Percentiles rank a stretch among this genome's conserved stretches.
These are phyloP conservation scores for Nephrotoma flavescens DNA, from an alignment of 2,888 invertebrate genomes.

Conservation along the genomic window DNA sequence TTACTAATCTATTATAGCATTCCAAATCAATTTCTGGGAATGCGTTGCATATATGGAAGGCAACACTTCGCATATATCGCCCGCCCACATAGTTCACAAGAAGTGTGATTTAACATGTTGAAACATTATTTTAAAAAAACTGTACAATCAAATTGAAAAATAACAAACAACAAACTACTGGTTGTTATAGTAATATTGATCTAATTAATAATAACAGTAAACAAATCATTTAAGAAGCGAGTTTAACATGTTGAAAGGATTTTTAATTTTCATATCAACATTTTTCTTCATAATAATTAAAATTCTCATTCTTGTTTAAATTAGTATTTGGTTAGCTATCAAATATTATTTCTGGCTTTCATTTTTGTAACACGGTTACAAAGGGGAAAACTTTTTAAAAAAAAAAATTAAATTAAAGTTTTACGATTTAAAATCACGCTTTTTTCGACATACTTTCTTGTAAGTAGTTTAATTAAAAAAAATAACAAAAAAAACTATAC, in stretches of 20 bases:
- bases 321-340: neutral
- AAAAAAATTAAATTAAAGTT: neutral
- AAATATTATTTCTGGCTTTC: neutral
- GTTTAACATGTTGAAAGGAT: neutral
- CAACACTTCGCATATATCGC: neutral
- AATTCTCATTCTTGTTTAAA: neutral
- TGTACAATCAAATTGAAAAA: neutral
- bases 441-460: neutral
- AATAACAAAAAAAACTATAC: neutral
- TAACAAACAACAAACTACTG: neutral
- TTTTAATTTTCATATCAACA: neutral
- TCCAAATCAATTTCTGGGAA: neutral
- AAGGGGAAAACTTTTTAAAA: neutral
- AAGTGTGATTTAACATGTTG: neutral
- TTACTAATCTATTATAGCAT: too few relatives aligned
- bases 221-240: neutral
- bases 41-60: neutral
- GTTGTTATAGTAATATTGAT: neutral
- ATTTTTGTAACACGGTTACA: neutral
- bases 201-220: neutral
- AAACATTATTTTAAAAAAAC: neutral
- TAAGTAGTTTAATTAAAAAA: neutral
- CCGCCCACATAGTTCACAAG: neutral
- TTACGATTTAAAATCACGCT: neutral
- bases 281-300: neutral